Percentiles rank a stretch among this genome's conserved stretches.
phyloP scores from a whole-genome alignment of 1,140 invertebrate species.

The Habropoda laboriosa region DNA sequence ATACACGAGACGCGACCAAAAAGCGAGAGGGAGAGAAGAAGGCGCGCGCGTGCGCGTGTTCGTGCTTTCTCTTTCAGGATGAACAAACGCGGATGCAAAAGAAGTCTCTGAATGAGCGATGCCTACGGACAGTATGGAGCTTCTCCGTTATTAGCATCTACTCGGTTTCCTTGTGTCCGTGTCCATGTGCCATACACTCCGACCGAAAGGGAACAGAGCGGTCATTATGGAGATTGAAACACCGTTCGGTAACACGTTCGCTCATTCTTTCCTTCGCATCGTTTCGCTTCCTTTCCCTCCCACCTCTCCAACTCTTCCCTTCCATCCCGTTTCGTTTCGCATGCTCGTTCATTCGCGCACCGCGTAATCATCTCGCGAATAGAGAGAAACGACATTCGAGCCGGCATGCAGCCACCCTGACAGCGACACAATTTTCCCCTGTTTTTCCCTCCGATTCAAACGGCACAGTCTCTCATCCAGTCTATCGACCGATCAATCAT shows the following conservation, averaged over 20 bases:
- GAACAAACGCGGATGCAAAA: constrained; percentile 72
- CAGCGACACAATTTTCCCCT: background rate
- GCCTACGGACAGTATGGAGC: constrained; percentile 69
- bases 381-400: constrained; percentile 37
- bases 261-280: constrained; percentile 38
- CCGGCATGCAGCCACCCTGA: background rate
- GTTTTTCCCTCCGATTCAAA: background rate
- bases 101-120: constrained; percentile 71
- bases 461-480: background rate
- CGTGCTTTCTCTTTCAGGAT: constrained; percentile 47
- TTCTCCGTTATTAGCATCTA: constrained; percentile 76
- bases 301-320: background rate
- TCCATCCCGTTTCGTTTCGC: constrained; percentile 27
- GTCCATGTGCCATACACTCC: constrained; percentile 41
- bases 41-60: background rate
- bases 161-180: constrained; percentile 59
- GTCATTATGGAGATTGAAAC: constrained; percentile 78
- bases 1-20: background rate
- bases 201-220: constrained; percentile 59
- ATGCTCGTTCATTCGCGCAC: constrained; percentile 19
- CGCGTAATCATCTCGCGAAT: constrained; percentile 34
- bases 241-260: constrained; percentile 66
- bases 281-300: constrained; percentile 21
- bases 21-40: background rate
- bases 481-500: background rate